Evolutionary conservation across 2,797 vertebrate species (phyloP).

Genomic region (Amblyopsis hoosieri): DNA sequence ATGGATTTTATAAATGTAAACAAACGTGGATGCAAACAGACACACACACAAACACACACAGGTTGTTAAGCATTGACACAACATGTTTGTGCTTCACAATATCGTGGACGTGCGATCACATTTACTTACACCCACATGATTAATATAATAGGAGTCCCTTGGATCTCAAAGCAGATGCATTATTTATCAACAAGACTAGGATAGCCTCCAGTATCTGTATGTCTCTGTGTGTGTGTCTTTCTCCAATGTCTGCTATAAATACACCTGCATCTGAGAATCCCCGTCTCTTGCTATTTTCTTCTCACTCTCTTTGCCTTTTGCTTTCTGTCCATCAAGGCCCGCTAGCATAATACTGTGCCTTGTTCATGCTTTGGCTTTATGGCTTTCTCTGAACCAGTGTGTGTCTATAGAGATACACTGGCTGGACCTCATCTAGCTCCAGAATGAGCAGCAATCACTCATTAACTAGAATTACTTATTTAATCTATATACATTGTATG

Average conservation of each 20-base stretch:
- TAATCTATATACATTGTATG: no score
- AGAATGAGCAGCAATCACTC: constrained; percentile 9
- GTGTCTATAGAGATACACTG: not conserved
- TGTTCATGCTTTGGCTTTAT: not conserved
- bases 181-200: constrained; percentile 69
- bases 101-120: constrained; percentile 3
- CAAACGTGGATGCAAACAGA: constrained; percentile 32
- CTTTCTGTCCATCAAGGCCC: not conserved
- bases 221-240: constrained; percentile 34
- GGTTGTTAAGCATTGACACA: not conserved
- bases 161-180: constrained; percentile 70
- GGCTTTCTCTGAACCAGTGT: not conserved
- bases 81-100: not conserved
- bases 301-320: constrained; percentile 23
- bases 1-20: constrained; percentile 16
- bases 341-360: not conserved
- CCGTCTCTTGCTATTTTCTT: constrained; percentile 38
- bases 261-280: constrained; percentile 66
- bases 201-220: constrained; percentile 56
- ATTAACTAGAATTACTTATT: constrained; percentile 1
- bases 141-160: constrained; percentile 64
- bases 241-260: constrained; percentile 64
- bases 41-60: constrained; percentile 5
- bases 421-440: constrained; percentile 6
- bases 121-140: constrained; percentile 17